A percentile compares a stretch with the other conserved stretches of the same genome.
Evolutionary conservation across 2,888 invertebrate species (phyloP).

Genomic region (Neocrepidodera transversa): DNA sequence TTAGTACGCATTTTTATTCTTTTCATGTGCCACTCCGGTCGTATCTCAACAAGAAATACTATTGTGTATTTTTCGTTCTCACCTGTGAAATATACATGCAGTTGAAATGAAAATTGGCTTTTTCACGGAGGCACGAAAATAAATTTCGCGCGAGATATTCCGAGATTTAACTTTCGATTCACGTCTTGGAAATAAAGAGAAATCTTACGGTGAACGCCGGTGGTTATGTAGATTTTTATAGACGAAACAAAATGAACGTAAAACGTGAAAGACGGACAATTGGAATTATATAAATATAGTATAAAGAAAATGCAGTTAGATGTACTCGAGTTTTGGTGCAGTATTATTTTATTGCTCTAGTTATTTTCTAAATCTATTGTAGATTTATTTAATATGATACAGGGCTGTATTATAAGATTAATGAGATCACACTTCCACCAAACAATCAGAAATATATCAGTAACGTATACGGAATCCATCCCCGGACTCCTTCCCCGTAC

Average conservation of each 20-base stretch:
- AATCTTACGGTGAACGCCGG: conserved; percentile 47
- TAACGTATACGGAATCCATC: too few species aligned
- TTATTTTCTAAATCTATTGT: too few species aligned
- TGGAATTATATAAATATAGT: conserved; percentile 10
- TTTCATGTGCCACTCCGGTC: conserved; percentile 20
- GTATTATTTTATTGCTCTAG: too few species aligned
- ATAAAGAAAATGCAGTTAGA: too few species aligned
- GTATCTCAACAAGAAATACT: conserved; percentile 29
- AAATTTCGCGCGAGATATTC: conserved; percentile 38
- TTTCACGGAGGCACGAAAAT: conserved; percentile 22
- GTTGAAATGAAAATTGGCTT: conserved; percentile 38
- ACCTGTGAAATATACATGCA: conserved; percentile 34
- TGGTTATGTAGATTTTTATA: conserved; percentile 49
- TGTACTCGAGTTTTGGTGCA: too few species aligned
- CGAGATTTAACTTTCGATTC: conserved; percentile 47
- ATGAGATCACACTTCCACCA: too few species aligned
- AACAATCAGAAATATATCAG: too few species aligned
- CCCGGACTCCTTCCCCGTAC: too few species aligned
- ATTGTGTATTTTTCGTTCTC: conserved; percentile 29
- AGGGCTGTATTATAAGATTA: too few species aligned
- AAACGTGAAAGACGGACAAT: conserved; percentile 21
- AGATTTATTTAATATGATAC: too few species aligned
- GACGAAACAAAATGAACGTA: conserved; percentile 33
- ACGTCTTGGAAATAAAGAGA: conserved; percentile 49
- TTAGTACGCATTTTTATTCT: conserved; percentile 35